These are phyloP conservation scores for Podargus strigoides DNA, from an alignment of 2,797 vertebrate species.

Conservation along the genomic window DNA sequence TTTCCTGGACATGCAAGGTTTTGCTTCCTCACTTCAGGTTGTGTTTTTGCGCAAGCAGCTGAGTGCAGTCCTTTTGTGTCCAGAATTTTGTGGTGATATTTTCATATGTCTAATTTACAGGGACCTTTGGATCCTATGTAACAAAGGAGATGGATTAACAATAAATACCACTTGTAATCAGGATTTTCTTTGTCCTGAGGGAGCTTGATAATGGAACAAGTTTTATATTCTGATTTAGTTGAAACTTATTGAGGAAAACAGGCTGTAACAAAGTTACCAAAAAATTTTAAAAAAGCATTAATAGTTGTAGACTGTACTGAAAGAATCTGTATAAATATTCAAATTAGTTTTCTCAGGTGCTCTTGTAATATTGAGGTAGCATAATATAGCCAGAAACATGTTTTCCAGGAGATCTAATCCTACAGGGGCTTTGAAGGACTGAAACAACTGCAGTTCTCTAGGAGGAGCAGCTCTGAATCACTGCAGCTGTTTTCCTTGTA, in stretches of 20 bases:
- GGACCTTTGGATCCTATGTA: neutral
- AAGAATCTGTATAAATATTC: neutral
- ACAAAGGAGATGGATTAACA: neutral
- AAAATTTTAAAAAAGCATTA: neutral
- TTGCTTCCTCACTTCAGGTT: neutral
- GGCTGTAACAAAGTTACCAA: neutral
- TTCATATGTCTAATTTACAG: neutral
- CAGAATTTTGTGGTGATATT: neutral
- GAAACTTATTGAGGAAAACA: neutral
- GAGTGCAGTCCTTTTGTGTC: neutral
- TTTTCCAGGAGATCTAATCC: neutral
- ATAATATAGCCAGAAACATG: neutral
- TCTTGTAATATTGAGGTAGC: neutral
- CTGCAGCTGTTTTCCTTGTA: neutral
- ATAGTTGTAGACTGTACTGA: neutral
- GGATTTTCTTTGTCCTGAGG: neutral
- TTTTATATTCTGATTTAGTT: neutral
- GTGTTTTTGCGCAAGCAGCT: neutral
- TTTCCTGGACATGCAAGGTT: neutral
- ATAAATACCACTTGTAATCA: neutral
- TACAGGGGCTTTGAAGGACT: neutral
- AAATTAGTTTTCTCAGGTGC: neutral
- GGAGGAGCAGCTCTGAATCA: neutral
- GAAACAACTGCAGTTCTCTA: neutral
- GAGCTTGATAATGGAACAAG: neutral